These are phyloP conservation scores for Malurus elegans DNA, from an alignment of 2,113 vertebrate genomes.

Conservation along the genomic window DNA sequence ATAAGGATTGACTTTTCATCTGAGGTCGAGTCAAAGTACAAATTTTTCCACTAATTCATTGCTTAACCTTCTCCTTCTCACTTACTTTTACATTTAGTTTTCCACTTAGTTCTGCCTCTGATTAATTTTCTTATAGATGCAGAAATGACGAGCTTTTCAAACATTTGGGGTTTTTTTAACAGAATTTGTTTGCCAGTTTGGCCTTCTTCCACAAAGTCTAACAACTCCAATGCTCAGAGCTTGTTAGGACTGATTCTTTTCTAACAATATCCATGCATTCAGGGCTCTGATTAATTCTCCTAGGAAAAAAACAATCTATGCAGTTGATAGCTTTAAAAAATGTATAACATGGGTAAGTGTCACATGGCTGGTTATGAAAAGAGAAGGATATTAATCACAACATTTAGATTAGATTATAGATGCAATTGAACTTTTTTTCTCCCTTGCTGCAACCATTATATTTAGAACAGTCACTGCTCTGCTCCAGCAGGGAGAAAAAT, in stretches of 20 bases:
- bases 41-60: background rate
- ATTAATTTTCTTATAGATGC: background rate
- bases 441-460: background rate
- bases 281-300: slow-evolving; percentile 1
- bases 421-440: background rate
- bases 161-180: fast-evolving
- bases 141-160: background rate
- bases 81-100: background rate
- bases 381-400: slow-evolving; percentile 19
- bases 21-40: background rate
- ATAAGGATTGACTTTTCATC: background rate
- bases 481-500: background rate
- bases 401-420: slow-evolving; percentile 17
- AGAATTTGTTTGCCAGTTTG: slow-evolving; percentile 13
- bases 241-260: slow-evolving; percentile 24
- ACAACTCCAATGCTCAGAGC: background rate
- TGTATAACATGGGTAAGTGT: background rate
- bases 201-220: background rate
- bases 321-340: slow-evolving; percentile 13
- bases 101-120: background rate
- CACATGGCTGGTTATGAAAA: background rate
- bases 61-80: background rate
- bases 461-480: background rate
- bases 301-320: background rate
- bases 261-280: background rate